These are phyloP conservation scores for Saturnia japonica DNA, from an alignment of 2,888 invertebrate species.

Conservation along the genomic window DNA sequence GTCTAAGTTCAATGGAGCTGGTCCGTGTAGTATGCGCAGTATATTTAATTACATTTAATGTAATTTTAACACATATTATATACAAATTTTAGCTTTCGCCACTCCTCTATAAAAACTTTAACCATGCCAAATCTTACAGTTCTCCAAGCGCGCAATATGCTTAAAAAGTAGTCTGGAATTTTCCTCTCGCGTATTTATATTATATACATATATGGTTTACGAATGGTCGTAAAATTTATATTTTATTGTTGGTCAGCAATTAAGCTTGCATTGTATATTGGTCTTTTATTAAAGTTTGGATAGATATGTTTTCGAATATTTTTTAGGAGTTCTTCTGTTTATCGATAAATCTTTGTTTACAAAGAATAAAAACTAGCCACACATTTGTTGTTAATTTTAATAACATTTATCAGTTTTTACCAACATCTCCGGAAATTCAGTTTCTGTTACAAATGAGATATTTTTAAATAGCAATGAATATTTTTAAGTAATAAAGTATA, in stretches of 20 bases:
- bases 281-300: background rate
- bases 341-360: background rate
- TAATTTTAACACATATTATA: too few relatives aligned
- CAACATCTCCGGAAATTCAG: background rate
- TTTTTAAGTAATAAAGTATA: background rate
- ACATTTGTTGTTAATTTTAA: background rate
- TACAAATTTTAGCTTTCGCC: too few relatives aligned
- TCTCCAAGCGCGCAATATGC: too few relatives aligned
- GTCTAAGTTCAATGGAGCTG: too few relatives aligned
- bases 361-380: background rate
- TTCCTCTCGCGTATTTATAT: too few relatives aligned
- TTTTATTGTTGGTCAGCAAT: background rate
- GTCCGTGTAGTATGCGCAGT: too few relatives aligned
- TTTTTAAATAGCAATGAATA: background rate
- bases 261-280: background rate
- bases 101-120: too few relatives aligned
- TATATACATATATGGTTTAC: too few relatives aligned
- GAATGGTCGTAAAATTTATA: background rate
- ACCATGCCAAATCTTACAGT: too few relatives aligned
- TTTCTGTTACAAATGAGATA: background rate
- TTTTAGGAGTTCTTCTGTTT: background rate
- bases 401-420: background rate
- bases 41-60: too few relatives aligned
- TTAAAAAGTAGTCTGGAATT: too few relatives aligned
- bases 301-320: too few relatives aligned